Evolutionary conservation across 1,140 invertebrate species (phyloP).

Genomic region (Rhopalosiphum maidis): DNA sequence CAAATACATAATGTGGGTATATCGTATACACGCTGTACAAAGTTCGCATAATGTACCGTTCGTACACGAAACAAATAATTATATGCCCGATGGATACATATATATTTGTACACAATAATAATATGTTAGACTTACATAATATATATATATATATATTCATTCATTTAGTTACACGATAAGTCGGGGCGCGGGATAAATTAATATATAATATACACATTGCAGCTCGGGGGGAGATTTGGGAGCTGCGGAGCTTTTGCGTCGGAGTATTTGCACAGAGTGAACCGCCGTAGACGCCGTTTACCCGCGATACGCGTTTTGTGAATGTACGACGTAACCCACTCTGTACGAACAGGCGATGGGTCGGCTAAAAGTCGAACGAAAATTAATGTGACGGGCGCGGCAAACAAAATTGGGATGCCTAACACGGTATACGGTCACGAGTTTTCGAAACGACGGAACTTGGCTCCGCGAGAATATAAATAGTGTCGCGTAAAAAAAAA

Average conservation of each 20-base stretch:
- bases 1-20: neutral
- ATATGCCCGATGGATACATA: no score
- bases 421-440: no score
- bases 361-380: neutral
- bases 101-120: neutral
- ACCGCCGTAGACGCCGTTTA: no score
- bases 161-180: neutral
- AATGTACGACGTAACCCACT: neutral
- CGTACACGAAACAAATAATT: neutral
- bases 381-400: no score
- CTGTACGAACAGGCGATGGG: neutral
- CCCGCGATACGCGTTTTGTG: neutral
- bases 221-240: neutral
- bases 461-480: no score
- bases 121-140: neutral
- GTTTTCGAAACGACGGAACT: no score
- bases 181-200: neutral
- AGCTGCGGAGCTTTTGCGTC: neutral
- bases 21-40: constrained; percentile 25
- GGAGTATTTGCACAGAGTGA: no score
- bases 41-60: neutral
- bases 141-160: neutral
- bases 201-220: no score
- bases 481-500: no score
- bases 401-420: neutral